Conservation (phyloP, 2,797 vertebrate genomes). For the Neoniphon sammara region DNA sequence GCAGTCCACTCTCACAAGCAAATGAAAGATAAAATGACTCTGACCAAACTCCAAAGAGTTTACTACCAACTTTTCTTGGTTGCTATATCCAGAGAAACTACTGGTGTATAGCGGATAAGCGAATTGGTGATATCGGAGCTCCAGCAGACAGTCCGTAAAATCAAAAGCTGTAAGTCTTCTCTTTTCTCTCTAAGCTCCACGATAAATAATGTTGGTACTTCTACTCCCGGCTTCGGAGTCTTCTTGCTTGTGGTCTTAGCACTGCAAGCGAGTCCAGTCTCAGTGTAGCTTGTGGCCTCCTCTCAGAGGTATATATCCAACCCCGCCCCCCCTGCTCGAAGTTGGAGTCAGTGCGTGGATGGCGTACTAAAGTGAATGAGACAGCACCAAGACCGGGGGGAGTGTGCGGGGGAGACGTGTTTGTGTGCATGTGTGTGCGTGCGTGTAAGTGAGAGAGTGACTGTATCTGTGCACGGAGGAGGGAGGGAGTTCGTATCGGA, state of each 20-base stretch:
- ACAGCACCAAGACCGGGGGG: conserved; percentile 76
- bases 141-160: conserved; percentile 76
- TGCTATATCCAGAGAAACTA: conserved; percentile 79
- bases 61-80: conserved; percentile 86
- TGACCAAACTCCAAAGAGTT: conserved; percentile 90
- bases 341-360: conserved; percentile 83
- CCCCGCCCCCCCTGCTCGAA: conserved; percentile 79
- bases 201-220: conserved; percentile 84
- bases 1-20: conserved; percentile 86
- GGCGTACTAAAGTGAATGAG: conserved; percentile 83
- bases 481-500: conserved; percentile 48
- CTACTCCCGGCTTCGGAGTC: conserved; percentile 91
- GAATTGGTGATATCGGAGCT: conserved; percentile 75
- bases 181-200: conserved; percentile 76
- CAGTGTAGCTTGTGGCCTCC: conserved; percentile 83
- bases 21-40: conserved; percentile 81
- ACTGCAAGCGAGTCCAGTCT: conserved; percentile 85
- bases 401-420: conserved; percentile 73
- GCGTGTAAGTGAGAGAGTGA: conserved; percentile 56
- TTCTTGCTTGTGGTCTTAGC: conserved; percentile 85
- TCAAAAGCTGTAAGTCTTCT: conserved; percentile 60
- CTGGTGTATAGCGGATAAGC: conserved; percentile 70
- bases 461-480: conserved; percentile 66
- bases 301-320: conserved; percentile 78
- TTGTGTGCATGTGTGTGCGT: conserved; percentile 48